Evolutionary conservation across 2,888 invertebrate species (phyloP), one percentile per base, ranked within the genome.

Genomic region (Pinctada fucata): DNA sequence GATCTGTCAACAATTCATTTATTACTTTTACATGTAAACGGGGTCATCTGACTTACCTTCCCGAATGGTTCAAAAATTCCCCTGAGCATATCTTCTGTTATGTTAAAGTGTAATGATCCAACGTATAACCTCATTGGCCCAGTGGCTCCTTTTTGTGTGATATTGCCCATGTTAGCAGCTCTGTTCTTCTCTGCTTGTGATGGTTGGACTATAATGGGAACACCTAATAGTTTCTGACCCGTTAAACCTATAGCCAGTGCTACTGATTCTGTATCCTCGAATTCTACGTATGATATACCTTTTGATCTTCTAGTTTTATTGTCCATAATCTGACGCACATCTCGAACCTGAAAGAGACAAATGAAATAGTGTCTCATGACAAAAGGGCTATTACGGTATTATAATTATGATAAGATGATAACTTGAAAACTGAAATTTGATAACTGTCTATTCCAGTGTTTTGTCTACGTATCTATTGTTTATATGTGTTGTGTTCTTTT

Each of bases 221-320:
- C 96, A 72, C 98, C 98, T 79, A 99, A 94, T 81, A 99, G 93
- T 91, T 97, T 97, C 93, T 99, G 99, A 50, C 99, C 98, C 52
- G 97, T 97, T 81, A 99, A 94, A 52, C 98, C 99, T 84, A 99
- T 93, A 47, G 99, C 99, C 94, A 99, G 94, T 79, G 98, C 96
- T 6, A 99, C 99, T 83, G 98, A 97, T 93, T 99, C 99, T 0
- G 98, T 97, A 94, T 99, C 99, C 93, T 96, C 96, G 92, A 99
- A 99, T 93, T 99, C 99, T 80, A 99, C 97, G 91, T 99, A 99
- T n/a, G 99, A 97, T 88, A 99, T 99, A 69, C 99, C 99, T 93
- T 99, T 99, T 90, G 99, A 99, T 85, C 99, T 94, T 90, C 99
- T 95, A 0, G 99, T 99, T 93, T 99, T 99, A 93, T 99, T 99